Conservation (phyloP, 2,797 vertebrate species). For the Molossus molossus region DNA sequence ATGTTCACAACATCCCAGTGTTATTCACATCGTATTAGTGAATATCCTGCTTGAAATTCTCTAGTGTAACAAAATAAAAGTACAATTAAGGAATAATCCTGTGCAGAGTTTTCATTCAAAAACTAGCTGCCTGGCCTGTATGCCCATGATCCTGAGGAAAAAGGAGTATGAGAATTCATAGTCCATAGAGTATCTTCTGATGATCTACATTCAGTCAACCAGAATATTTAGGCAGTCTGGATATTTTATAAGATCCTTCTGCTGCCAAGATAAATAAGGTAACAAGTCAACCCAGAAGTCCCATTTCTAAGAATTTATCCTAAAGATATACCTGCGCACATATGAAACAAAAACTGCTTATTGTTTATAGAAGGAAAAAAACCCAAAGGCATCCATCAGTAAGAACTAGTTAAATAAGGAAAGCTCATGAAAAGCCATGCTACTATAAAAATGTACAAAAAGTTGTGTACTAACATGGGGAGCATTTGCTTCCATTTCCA, state of each 20-base stretch:
- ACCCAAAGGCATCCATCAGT: not conserved
- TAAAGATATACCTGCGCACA: not conserved
- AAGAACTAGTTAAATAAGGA: not conserved
- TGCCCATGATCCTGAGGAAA: not conserved
- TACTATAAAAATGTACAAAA: not conserved
- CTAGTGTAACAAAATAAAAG: not conserved
- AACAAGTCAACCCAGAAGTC: not conserved
- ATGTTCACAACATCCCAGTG: not conserved
- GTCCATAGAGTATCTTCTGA: not conserved
- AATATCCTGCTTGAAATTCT: not conserved
- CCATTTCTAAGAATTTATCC: not conserved
- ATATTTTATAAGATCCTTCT: not conserved
- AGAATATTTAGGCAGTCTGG: not conserved
- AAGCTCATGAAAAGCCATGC: not conserved
- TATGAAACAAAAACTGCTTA: not conserved
- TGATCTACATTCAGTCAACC: not conserved
- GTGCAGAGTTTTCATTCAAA: not conserved
- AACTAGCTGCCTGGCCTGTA: not conserved
- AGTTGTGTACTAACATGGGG: not conserved
- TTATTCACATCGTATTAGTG: not conserved
- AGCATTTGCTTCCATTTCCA: not conserved
- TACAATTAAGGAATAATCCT: constrained; percentile 5
- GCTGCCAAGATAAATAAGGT: not conserved
- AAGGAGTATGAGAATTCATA: not conserved
- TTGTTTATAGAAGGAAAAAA: not conserved